Conservation (phyloP, 2,797 vertebrate species). For the Oreonectes daqikongensis region DNA sequence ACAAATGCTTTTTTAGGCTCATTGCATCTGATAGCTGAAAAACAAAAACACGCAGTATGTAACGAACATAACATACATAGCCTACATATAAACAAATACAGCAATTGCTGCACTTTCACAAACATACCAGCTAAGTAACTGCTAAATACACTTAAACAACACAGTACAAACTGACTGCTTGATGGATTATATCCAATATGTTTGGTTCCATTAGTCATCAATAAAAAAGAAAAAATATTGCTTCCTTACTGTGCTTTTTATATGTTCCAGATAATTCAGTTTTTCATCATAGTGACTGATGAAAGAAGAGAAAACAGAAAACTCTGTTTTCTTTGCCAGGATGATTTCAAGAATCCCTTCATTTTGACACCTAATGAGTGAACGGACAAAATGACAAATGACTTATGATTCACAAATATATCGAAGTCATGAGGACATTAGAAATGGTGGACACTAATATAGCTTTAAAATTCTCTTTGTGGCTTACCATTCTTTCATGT, state of each 20-base stretch:
- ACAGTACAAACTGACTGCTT: too few species aligned
- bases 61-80: slow-evolving; percentile 1
- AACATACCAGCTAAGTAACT: too few species aligned
- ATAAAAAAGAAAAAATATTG: background rate
- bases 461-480: too few species aligned
- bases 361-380: slow-evolving; percentile 80
- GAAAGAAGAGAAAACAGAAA: slow-evolving; percentile 85
- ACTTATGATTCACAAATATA: background rate
- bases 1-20: slow-evolving; percentile 84
- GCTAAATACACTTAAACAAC: too few species aligned
- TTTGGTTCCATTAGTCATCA: background rate
- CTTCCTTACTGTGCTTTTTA: slow-evolving; percentile 68
- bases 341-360: slow-evolving; percentile 90
- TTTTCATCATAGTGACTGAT: slow-evolving; percentile 89
- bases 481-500: slow-evolving; percentile 85
- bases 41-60: slow-evolving; percentile 9
- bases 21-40: slow-evolving; percentile 76
- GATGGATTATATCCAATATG: too few species aligned
- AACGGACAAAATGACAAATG: background rate
- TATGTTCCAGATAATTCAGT: slow-evolving; percentile 85
- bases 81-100: slow-evolving; percentile 13
- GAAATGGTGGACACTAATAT: background rate
- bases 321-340: slow-evolving; percentile 82
- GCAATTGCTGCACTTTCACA: too few species aligned
- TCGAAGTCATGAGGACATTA: background rate